Conservation (phyloP, 1,140 invertebrate species). For the Glossosoma conforme region DNA sequence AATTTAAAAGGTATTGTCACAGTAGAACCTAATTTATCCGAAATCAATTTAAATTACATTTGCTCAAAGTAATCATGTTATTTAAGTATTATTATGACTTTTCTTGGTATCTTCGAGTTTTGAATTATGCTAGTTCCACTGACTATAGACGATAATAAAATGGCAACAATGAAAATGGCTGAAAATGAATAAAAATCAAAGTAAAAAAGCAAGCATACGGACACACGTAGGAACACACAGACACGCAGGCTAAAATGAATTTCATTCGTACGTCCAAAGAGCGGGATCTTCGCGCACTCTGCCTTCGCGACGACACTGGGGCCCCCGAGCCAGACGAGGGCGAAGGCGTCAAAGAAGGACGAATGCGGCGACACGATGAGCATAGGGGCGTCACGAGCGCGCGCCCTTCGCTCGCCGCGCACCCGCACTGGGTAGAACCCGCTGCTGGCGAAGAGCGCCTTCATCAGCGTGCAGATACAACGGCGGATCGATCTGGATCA, state of each 20-base stretch:
- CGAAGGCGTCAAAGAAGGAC: conserved; percentile 83
- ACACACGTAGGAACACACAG: neutral
- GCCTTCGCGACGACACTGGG: conserved; percentile 86
- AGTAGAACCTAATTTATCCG: too few species aligned
- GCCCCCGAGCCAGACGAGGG: conserved; percentile 72
- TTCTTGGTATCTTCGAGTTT: too few species aligned
- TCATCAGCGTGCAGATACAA: conserved; percentile 52
- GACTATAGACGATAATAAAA: too few species aligned
- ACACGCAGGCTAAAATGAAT: neutral
- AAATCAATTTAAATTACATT: too few species aligned
- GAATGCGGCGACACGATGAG: conserved; percentile 88
- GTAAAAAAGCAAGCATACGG: too few species aligned
- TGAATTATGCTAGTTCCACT: too few species aligned
- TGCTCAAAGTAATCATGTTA: too few species aligned
- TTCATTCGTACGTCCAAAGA: conserved; percentile 78
- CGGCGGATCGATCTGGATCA: too few species aligned
- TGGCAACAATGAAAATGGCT: too few species aligned
- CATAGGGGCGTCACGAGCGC: conserved; percentile 71
- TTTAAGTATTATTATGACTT: too few species aligned
- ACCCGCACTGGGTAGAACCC: conserved; percentile 49
- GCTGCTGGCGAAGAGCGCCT: conserved; percentile 57
- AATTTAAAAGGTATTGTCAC: too few species aligned
- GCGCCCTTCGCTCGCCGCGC: conserved; percentile 37
- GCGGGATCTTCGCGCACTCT: conserved; percentile 69
- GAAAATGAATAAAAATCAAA: too few species aligned